These are phyloP conservation scores for Microcebus ravelobensis DNA, from an alignment of 2,113 vertebrate species.

Conservation along the genomic window DNA sequence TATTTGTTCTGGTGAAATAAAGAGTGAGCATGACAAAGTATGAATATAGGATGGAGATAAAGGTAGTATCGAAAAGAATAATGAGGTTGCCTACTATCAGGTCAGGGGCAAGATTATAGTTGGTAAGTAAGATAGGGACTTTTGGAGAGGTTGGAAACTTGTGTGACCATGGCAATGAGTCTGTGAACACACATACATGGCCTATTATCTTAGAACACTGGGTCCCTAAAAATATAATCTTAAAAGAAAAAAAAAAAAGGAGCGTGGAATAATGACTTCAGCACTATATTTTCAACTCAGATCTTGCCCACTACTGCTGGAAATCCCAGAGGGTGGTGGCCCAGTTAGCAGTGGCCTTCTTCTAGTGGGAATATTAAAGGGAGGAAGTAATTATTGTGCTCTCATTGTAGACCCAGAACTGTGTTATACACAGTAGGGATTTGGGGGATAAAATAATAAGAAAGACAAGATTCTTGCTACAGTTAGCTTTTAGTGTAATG, in stretches of 20 bases:
- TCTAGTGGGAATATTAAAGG: constrained; percentile 43
- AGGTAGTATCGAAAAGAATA: background rate
- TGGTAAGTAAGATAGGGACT: background rate
- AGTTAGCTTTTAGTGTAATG: constrained; percentile 14
- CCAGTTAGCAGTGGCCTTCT: constrained; percentile 42
- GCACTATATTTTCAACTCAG: background rate
- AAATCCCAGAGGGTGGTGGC: constrained; percentile 31
- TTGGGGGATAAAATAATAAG: background rate
- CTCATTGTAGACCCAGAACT: background rate
- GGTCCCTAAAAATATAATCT: constrained; percentile 47
- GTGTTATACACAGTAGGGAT: constrained; percentile 14
- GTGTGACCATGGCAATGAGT: background rate
- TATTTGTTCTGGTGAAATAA: constrained; percentile 53
- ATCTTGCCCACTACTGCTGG: background rate
- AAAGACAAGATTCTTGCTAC: constrained; percentile 42
- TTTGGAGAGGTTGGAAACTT: background rate
- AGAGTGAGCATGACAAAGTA: background rate
- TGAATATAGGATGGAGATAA: background rate
- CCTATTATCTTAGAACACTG: constrained; percentile 6
- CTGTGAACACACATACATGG: background rate
- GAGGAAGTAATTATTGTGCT: constrained; percentile 44
- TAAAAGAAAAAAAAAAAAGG: constrained; percentile 15
- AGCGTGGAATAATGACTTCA: constrained; percentile 16
- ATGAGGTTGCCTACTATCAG: background rate
- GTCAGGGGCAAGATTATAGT: background rate